Evolutionary conservation across 2,113 vertebrate species (phyloP).

Genomic region (Arenaria interpres): DNA sequence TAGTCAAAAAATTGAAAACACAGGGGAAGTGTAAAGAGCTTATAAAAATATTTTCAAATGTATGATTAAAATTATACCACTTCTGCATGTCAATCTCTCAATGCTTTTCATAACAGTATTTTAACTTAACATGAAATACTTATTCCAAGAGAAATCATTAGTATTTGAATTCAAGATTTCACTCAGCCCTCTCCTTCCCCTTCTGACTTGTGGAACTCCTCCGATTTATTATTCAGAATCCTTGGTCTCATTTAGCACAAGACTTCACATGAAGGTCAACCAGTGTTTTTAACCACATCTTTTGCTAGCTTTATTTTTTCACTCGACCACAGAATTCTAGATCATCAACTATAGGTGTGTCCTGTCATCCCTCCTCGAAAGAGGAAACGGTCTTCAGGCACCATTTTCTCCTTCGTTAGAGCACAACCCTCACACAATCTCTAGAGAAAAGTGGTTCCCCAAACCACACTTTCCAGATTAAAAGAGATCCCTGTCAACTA

Average conservation of each 20-base stretch:
- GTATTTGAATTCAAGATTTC: neutral
- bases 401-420: neutral
- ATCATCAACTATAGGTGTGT: fast-evolving
- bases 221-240: neutral
- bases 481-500: neutral
- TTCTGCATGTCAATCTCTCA: neutral
- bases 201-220: neutral
- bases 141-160: neutral
- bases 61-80: neutral
- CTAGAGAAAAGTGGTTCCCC: neutral
- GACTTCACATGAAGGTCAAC: neutral
- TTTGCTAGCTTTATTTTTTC: neutral
- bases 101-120: neutral
- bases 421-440: neutral
- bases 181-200: neutral
- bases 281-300: neutral
- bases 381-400: neutral
- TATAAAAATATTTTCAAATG: neutral
- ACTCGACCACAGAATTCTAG: neutral
- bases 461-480: neutral
- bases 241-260: neutral
- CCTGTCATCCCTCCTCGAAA: neutral
- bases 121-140: neutral
- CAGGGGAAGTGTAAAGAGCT: neutral
- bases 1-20: neutral